Conservation (phyloP, 1,140 invertebrate genomes). For the Rhynchophorus ferrugineus region DNA sequence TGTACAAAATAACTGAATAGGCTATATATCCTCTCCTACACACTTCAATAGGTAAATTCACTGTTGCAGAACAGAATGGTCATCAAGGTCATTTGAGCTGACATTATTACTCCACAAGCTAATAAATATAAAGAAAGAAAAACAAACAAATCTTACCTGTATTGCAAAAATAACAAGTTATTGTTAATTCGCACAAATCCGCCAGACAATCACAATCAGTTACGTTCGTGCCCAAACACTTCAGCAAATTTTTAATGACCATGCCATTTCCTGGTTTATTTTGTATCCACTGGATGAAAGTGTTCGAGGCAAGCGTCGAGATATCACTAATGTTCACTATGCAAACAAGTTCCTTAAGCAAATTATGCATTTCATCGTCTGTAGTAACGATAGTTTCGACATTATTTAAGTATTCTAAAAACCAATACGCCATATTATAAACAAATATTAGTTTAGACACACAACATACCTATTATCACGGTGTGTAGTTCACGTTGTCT, state of each 20-base stretch:
- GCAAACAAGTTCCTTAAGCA: slow-evolving; percentile 31
- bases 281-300: slow-evolving; percentile 32
- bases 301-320: slow-evolving; percentile 22
- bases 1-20: too few species aligned
- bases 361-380: slow-evolving; percentile 29
- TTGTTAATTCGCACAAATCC: slow-evolving; percentile 28
- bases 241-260: slow-evolving; percentile 28
- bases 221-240: slow-evolving; percentile 26
- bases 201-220: slow-evolving; percentile 30
- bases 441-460: not conserved
- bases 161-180: slow-evolving; percentile 35
- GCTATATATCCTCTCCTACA: too few species aligned
- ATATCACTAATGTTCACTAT: slow-evolving; percentile 32
- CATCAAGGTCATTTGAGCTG: too few species aligned
- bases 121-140: not conserved
- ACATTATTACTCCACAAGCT: too few species aligned
- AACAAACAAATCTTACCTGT: slow-evolving; percentile 27
- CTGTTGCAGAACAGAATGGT: too few species aligned
- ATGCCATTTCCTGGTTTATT: slow-evolving; percentile 31
- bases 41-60: too few species aligned
- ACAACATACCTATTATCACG: slow-evolving; percentile 24
- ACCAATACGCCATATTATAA: too few species aligned
- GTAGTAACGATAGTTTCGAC: slow-evolving; percentile 30
- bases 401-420: slow-evolving; percentile 29
- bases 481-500: slow-evolving; percentile 28